Conservation (phyloP, 2,797 vertebrate genomes). For the Takifugu rubripes region DNA sequence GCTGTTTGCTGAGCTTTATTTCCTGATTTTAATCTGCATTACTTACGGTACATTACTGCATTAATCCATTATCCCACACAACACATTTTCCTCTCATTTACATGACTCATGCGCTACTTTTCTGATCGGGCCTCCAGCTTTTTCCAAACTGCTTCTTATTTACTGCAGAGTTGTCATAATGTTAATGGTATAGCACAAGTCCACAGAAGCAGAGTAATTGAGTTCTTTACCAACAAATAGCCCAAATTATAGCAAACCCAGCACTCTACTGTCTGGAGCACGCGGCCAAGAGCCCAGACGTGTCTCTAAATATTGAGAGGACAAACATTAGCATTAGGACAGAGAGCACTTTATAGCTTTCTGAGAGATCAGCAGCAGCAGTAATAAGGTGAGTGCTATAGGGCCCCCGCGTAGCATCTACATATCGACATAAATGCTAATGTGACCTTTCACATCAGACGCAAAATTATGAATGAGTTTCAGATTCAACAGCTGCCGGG, state of each 20-base stretch:
- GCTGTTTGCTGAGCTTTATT: slow-evolving; percentile 9
- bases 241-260: neutral
- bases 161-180: no score
- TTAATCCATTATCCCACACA: slow-evolving; percentile 13
- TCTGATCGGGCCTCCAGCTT: no score
- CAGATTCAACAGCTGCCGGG: slow-evolving; percentile 68
- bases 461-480: slow-evolving; percentile 75
- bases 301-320: slow-evolving; percentile 1
- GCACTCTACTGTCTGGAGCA: no score
- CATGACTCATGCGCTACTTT: neutral
- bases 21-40: slow-evolving; percentile 15
- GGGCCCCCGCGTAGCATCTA: slow-evolving; percentile 60
- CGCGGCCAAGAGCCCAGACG: no score
- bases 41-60: slow-evolving; percentile 3
- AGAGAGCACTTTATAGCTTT: neutral
- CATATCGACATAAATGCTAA: slow-evolving; percentile 78
- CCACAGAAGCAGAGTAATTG: no score
- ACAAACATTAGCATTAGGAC: neutral
- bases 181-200: no score
- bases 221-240: no score
- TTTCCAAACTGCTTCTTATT: no score
- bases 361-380: slow-evolving; percentile 31
- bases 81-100: slow-evolving; percentile 16
- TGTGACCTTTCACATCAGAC: slow-evolving; percentile 77
- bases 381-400: slow-evolving; percentile 23